These are phyloP conservation scores for Sapajus apella DNA, from an alignment of 2,113 vertebrate species.

Conservation along the genomic window DNA sequence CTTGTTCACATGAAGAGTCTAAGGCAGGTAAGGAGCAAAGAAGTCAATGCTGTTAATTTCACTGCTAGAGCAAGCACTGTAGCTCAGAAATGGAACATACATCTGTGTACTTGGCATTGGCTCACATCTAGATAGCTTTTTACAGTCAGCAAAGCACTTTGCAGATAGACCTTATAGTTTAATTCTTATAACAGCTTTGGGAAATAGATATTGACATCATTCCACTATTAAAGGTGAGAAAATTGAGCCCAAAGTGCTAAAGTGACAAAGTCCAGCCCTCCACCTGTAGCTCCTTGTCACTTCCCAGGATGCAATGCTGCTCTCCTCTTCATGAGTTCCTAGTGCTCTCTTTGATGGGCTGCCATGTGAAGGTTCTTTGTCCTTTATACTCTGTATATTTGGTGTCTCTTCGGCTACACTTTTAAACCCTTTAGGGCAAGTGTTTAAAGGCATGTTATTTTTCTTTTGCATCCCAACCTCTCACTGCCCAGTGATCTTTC, in stretches of 20 bases:
- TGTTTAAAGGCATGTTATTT: background rate
- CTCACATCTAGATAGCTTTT: background rate
- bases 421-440: background rate
- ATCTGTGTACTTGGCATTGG: background rate
- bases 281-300: background rate
- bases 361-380: background rate
- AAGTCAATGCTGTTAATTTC: background rate
- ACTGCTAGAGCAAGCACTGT: background rate
- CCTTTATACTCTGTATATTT: background rate
- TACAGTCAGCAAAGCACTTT: background rate
- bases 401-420: background rate
- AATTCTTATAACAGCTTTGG: background rate
- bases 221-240: background rate
- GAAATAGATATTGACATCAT: background rate
- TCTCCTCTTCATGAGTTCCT: background rate
- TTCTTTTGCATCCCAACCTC: background rate
- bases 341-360: background rate
- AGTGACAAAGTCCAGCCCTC: background rate
- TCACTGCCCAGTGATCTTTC: background rate
- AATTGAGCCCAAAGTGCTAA: background rate
- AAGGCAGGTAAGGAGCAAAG: background rate
- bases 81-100: background rate
- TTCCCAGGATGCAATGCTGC: background rate
- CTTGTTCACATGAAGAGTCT: background rate
- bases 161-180: background rate